Base-by-base conservation (phyloP, 2,113 vertebrate genomes). In the Neodon shergylaensis region DNA sequence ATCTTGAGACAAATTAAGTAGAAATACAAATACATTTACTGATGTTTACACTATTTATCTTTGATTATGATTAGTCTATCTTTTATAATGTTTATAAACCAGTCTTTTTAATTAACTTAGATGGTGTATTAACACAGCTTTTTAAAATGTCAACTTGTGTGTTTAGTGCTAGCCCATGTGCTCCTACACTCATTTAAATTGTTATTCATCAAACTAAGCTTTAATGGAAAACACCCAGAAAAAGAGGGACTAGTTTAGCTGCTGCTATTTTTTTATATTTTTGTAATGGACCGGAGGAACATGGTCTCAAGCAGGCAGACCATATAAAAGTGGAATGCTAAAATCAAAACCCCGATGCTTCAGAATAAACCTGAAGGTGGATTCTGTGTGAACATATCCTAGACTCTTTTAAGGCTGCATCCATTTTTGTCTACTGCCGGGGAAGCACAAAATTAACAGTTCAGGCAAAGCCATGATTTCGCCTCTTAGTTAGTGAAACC, bases 141-240 rank as follows among this genome's bases (percentile, higher is more conserved):
- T 94, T 87, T 22, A 84, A 96, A 92, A 5, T 76, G 21, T 1
- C 47, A 93, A 68, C 6, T 70, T 85, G 90, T 94, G 84, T 95
- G 58, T 79, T 95, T 94, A 92, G 76, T 72, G 82, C 39, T 91
- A n/a, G 74, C 92, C 90, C 22, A 81, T 70, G 24, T 90, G 6
- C 9, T 5, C 52, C 33, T 82, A 61, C 5, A 85, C 81, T 2
- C 22, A 91, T 87, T 93, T 92, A 85, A 88, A 70, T 78, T 88
- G 79, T 49, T 86, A 83, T 72, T 94, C 92, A 89, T 87, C 49
- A 86, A 94, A 92, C 31, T 49, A 96, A 58, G 83, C 90, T 7
- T 91, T 94, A 91, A 86, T 36, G 3, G 0, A 83, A 3, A 89
- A 36, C 24, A 49, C 42, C 47, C 24, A 86, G 65, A 65, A 92